Base-by-base conservation (phyloP, 2,888 invertebrate genomes). In the Julus scanicus region DNA sequence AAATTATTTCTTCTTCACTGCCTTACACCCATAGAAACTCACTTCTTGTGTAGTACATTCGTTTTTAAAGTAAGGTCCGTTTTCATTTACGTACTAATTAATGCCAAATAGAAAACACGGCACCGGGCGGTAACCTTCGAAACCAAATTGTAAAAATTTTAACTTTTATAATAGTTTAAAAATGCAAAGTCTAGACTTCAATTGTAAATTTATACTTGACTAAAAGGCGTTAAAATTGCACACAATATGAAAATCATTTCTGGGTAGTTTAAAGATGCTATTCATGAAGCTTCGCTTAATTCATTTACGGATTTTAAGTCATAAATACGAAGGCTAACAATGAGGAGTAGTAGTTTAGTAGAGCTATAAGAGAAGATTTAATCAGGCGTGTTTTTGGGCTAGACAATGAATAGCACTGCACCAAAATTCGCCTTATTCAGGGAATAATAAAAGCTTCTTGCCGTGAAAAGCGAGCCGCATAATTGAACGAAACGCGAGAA, bases 391-490 rank as follows among this genome's bases (percentile, higher is more conserved):
- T 37, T 37, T 80, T 80, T 37, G 37, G 80, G 9, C 29, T 80
- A 37, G 80, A 29, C 80, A 80, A 80, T 80, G 80, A 80, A 80
- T 80, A 20, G 80, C 13, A 37, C 37, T 80, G 8, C 6, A 20
- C 11, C 80, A 37, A 80, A 80, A 80, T 80, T 37, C 80, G 80
- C 20, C 80, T 80, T 80, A 80, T 5, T 29, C 13, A 13, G 9
- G 80, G 80, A n/a, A 80, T 80, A 80, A 80, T 80, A 80, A 80
- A 80, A 80, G 13, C 80, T 29, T 80, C 80, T 80, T 80, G 80
- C 37, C 80, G 80, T 80, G 80, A 80, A 80, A 80, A 80, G 80
- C 37, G 37, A 80, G 80, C 29, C 37, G 80, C 80, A 37, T 80
- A 80, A 80, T 80, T 37, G 80, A 20, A 80, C 80, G 29, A 80